Evolutionary conservation across 2,888 invertebrate genomes (phyloP).

Genomic region (Stenurella melanura): DNA sequence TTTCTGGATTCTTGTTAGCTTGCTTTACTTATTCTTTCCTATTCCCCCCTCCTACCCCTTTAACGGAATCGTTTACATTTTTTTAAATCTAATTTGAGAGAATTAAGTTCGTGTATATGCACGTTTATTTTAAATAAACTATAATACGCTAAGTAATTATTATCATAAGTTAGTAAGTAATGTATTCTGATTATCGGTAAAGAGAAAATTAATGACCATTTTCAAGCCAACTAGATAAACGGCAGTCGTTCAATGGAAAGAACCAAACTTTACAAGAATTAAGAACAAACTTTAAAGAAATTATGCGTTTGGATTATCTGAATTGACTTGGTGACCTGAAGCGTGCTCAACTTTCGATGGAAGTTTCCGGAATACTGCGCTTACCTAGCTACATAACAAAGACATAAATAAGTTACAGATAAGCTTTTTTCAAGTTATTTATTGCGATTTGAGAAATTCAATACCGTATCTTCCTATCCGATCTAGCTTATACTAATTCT

Average conservation of each 20-base stretch:
- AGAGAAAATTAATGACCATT: too few species aligned
- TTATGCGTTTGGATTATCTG: slow-evolving; percentile 82
- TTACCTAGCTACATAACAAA: slow-evolving; percentile 13
- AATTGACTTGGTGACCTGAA: slow-evolving; percentile 74
- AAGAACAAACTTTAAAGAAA: neutral
- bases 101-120: too few species aligned
- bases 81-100: too few species aligned
- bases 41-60: too few species aligned
- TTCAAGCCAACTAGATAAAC: too few species aligned
- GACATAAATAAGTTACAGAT: slow-evolving; percentile 19
- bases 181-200: too few species aligned
- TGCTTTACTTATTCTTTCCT: too few species aligned
- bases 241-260: neutral
- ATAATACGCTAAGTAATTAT: too few species aligned
- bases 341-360: neutral
- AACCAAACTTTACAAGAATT: neutral
- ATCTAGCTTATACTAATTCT: slow-evolving; percentile 4
- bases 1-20: too few species aligned
- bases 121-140: too few species aligned
- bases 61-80: too few species aligned
- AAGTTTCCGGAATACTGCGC: slow-evolving; percentile 4
- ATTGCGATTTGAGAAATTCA: slow-evolving; percentile 16
- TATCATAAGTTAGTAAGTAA: too few species aligned
- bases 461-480: slow-evolving; percentile 6
- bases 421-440: slow-evolving; percentile 15